Percentiles rank a stretch among this genome's conserved stretches.
Evolutionary conservation across 1,140 invertebrate species (phyloP).

Genomic region (Aporrectodea caliginosa): DNA sequence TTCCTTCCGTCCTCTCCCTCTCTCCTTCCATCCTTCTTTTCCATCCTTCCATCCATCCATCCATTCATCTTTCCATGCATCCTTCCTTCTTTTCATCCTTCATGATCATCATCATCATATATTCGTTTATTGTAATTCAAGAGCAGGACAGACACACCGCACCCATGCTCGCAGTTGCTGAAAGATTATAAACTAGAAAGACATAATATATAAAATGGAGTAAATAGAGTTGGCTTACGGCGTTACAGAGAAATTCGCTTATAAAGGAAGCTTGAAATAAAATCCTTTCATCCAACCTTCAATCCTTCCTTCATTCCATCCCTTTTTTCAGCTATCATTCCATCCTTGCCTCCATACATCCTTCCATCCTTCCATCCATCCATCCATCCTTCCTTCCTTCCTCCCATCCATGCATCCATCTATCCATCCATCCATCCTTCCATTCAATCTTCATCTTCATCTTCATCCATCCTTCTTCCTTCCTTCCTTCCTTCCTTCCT

Average conservation of each 20-base stretch:
- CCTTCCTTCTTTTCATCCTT: neutral
- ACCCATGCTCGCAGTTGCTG: too few relatives aligned
- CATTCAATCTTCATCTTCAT: neutral
- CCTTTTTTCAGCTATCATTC: neutral
- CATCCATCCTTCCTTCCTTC: neutral
- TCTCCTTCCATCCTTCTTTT: neutral
- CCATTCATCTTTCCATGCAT: conserved; percentile 4
- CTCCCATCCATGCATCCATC: conserved; percentile 1
- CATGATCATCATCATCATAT: neutral
- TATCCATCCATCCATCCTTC: conserved; percentile 1
- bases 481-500: neutral
- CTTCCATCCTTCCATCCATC: conserved; percentile 1
- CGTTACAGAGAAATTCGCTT: too few relatives aligned
- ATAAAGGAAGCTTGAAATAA: too few relatives aligned
- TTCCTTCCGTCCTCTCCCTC: neutral
- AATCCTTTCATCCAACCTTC: neutral
- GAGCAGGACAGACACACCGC: too few relatives aligned
- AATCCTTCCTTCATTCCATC: too few relatives aligned
- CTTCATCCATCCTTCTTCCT: neutral
- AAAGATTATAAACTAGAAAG: too few relatives aligned
- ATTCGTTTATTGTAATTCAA: too few relatives aligned
- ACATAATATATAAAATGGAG: too few relatives aligned
- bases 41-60: conserved; percentile 4
- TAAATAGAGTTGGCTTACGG: too few relatives aligned
- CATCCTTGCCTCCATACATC: neutral